Percentiles rank a stretch among this genome's conserved stretches.
Conservation (phyloP, 2,888 invertebrate species). For the Conomelus anceps region DNA sequence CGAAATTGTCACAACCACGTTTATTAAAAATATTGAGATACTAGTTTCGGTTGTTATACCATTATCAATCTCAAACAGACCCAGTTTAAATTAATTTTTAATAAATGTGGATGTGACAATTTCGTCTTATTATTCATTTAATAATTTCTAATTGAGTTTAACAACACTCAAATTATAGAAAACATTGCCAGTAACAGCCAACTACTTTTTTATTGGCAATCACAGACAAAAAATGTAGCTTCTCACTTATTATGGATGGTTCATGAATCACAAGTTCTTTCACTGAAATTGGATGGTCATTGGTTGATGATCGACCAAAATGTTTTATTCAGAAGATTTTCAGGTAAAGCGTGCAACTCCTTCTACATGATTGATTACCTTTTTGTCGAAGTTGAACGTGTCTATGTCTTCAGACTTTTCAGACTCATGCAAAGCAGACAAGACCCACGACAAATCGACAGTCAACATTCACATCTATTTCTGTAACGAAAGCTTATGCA, state of each 20-base stretch:
- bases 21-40: too few relatives aligned
- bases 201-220: background rate
- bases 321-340: background rate
- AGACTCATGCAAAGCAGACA: background rate
- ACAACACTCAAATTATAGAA: background rate
- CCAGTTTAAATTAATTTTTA: too few relatives aligned
- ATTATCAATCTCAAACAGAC: too few relatives aligned
- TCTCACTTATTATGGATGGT: background rate
- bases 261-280: background rate
- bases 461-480: background rate
- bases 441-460: background rate
- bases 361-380: background rate
- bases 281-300: background rate
- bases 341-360: background rate
- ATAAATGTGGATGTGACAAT: too few relatives aligned
- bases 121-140: too few relatives aligned
- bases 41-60: too few relatives aligned
- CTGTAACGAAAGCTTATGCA: background rate
- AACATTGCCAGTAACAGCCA: too few relatives aligned
- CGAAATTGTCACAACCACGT: too few relatives aligned
- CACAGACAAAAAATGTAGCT: background rate
- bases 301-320: background rate
- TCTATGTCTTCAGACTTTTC: background rate
- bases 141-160: too few relatives aligned
- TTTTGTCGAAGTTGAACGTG: background rate